Evolutionary conservation across 2,888 invertebrate genomes (phyloP).

Genomic region (Theretra japonica): DNA sequence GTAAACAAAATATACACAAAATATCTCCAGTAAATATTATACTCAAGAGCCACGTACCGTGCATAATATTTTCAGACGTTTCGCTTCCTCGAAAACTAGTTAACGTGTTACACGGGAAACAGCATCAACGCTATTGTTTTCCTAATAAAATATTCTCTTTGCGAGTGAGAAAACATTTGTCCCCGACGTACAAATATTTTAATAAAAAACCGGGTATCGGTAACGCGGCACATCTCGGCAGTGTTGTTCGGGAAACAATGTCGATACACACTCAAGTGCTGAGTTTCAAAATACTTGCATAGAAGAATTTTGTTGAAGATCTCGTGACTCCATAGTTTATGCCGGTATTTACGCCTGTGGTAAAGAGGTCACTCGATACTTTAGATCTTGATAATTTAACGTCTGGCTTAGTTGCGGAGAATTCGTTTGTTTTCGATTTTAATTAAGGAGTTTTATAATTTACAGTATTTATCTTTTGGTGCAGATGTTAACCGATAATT

Average conservation of each 20-base stretch:
- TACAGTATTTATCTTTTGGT: too few relatives aligned
- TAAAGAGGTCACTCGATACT: neutral
- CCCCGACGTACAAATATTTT: slow-evolving; percentile 33
- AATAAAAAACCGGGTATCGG: slow-evolving; percentile 35
- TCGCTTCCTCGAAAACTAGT: slow-evolving; percentile 10
- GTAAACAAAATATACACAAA: neutral
- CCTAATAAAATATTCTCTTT: slow-evolving; percentile 28
- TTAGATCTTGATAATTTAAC: neutral
- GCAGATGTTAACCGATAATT: neutral
- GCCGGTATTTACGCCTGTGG: neutral
- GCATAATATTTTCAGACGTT: neutral
- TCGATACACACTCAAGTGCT: slow-evolving; percentile 43
- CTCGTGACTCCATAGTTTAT: slow-evolving; percentile 26
- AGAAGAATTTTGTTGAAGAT: slow-evolving; percentile 45
- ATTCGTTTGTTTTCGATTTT: neutral
- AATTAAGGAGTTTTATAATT: neutral
- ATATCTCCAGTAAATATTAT: neutral
- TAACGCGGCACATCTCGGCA: slow-evolving; percentile 35
- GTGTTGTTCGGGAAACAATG: slow-evolving; percentile 50
- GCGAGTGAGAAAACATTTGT: slow-evolving; percentile 27
- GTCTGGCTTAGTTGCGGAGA: neutral
- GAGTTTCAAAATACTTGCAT: slow-evolving; percentile 47
- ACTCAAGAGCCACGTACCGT: neutral
- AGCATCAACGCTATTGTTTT: slow-evolving; percentile 20
- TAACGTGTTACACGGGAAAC: slow-evolving; percentile 18